Percentiles rank a stretch among this genome's conserved stretches.
Evolutionary conservation across 2,888 invertebrate species (phyloP).

Genomic region (Drosophila emarginata): DNA sequence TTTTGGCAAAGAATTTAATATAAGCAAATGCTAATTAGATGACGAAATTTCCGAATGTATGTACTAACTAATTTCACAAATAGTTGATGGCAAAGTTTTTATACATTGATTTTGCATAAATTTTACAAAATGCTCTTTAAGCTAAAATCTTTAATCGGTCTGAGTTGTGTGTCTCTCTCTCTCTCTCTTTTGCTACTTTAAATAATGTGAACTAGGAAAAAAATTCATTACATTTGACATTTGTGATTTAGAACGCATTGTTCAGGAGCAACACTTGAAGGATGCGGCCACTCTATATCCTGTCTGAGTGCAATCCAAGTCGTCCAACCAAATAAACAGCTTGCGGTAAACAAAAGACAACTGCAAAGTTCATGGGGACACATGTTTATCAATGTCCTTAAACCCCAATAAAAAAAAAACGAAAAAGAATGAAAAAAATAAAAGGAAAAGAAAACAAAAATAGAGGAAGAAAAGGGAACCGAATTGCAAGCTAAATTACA

Average conservation of each 20-base stretch:
- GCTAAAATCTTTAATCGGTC: too few species aligned
- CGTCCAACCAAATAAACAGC: slow-evolving; percentile 46
- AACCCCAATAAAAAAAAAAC: slow-evolving; percentile 1
- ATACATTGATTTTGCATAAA: not conserved
- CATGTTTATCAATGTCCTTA: slow-evolving; percentile 62
- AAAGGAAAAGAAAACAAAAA: not conserved
- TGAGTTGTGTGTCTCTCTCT: not conserved
- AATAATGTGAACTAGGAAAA: slow-evolving; percentile 10
- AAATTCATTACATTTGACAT: slow-evolving; percentile 54
- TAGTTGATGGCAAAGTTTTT: not conserved
- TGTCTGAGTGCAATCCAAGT: slow-evolving; percentile 48
- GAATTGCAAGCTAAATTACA: slow-evolving; percentile 43
- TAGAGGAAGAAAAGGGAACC: not conserved
- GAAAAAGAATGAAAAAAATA: not conserved
- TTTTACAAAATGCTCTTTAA: too few species aligned
- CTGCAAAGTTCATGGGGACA: slow-evolving; percentile 57
- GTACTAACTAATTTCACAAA: too few species aligned
- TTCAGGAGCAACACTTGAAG: slow-evolving; percentile 11
- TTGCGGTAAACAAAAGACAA: slow-evolving; percentile 61
- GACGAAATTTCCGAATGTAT: too few species aligned
- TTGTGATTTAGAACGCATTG: slow-evolving; percentile 53
- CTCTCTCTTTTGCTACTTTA: not conserved
- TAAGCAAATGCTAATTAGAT: too few species aligned
- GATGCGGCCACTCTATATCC: slow-evolving; percentile 43
- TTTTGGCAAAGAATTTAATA: too few species aligned